phyloP scores from a whole-genome alignment of 2,888 invertebrate species.

The Acanthosepion lycidas region DNA sequence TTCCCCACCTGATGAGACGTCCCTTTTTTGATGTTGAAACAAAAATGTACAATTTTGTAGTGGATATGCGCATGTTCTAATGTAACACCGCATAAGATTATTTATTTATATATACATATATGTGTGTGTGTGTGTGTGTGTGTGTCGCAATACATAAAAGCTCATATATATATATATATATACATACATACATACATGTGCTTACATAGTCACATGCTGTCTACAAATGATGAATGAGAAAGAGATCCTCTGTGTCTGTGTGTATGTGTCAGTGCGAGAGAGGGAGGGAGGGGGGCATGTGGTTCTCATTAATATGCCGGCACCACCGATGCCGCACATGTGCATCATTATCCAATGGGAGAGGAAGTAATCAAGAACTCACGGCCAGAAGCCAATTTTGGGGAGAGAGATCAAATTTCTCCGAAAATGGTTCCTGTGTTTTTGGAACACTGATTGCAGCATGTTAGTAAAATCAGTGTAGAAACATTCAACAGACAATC shows the following conservation, averaged over 20 bases:
- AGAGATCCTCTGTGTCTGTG: neutral
- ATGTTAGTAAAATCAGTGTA: neutral
- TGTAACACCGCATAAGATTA: neutral
- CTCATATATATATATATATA: neutral
- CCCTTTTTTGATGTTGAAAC: too few species aligned
- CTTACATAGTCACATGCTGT: neutral
- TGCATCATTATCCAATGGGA: neutral
- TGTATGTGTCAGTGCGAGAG: neutral
- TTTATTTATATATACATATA: too few species aligned
- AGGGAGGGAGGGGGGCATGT: neutral
- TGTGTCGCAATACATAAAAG: neutral
- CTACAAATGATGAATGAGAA: neutral
- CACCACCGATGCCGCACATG: neutral
- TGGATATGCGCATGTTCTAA: too few species aligned
- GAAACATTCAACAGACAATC: slow-evolving; percentile 8
- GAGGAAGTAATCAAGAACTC: slow-evolving; percentile 17
- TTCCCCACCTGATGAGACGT: too few species aligned
- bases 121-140: neutral
- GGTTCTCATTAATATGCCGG: neutral
- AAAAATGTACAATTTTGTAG: too few species aligned
- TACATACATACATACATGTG: neutral
- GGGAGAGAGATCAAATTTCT: neutral
- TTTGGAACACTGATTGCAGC: neutral
- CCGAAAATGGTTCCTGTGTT: slow-evolving; percentile 21
- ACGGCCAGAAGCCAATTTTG: neutral